Percentiles rank a stretch among this genome's conserved stretches.
Evolutionary conservation across 37 sponge, comb jelly and placozoan genomes (phyloP).

Genomic region (Axinella damicornis): DNA sequence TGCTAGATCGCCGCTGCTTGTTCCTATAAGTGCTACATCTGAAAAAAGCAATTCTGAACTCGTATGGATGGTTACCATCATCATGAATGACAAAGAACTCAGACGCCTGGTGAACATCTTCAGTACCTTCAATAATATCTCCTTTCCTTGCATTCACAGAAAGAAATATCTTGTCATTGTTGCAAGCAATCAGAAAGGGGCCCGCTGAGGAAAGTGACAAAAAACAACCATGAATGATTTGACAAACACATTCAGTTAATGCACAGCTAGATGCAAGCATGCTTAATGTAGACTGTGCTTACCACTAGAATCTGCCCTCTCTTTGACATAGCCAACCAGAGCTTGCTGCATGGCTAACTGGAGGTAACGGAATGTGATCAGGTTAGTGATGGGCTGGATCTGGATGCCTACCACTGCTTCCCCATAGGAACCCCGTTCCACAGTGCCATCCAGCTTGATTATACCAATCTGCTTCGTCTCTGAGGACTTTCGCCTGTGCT

Average conservation of each 20-base stretch:
- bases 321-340: constrained; percentile 35
- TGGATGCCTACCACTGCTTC: constrained; percentile 68
- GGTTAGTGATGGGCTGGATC: constrained; percentile 45
- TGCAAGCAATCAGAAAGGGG: constrained; percentile 48
- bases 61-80: constrained; percentile 33
- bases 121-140: constrained; percentile 24
- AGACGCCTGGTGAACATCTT: constrained; percentile 20
- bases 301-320: constrained; percentile 59
- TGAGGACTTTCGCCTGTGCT: constrained; percentile 14
- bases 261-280: too few species aligned
- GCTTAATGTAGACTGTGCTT: constrained; percentile 12
- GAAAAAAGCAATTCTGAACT: constrained; percentile 61
- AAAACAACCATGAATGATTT: too few species aligned
- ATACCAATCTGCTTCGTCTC: constrained; percentile 40
- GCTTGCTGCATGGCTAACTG: constrained; percentile 33
- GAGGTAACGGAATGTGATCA: constrained; percentile 26
- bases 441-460: constrained; percentile 20
- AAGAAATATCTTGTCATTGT: constrained; percentile 7
- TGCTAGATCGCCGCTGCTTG: too few species aligned
- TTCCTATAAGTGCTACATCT: too few species aligned
- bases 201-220: too few species aligned
- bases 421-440: constrained; percentile 51
- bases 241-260: too few species aligned
- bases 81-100: constrained; percentile 52
- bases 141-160: constrained; percentile 17